These are phyloP conservation scores for Cossypha caffra DNA, from an alignment of 2,797 vertebrate genomes.

Conservation along the genomic window DNA sequence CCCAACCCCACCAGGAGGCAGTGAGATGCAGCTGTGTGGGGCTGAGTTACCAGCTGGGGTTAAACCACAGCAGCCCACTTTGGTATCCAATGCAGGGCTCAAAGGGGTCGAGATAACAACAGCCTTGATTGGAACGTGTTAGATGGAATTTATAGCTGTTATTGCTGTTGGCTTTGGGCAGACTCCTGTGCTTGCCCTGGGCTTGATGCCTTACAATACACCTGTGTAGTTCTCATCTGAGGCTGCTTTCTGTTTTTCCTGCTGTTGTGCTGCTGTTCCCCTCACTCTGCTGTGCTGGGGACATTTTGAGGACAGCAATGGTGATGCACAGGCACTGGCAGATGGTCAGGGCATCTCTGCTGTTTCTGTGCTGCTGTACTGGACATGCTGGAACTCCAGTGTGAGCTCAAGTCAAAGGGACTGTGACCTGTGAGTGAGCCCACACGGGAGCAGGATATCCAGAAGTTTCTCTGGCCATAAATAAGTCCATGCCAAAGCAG, in stretches of 20 bases:
- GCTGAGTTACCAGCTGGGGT: neutral
- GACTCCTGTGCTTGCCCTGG: neutral
- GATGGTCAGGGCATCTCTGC: rapidly evolving
- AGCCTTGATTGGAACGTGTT: neutral
- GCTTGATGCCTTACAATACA: neutral
- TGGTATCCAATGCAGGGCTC: too few species aligned
- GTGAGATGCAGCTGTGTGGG: neutral
- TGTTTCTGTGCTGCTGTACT: neutral
- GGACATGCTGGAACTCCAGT: rapidly evolving
- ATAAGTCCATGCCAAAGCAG: neutral
- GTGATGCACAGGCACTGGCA: neutral
- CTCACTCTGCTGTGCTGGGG: neutral
- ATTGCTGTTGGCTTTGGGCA: neutral
- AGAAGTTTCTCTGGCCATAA: neutral
- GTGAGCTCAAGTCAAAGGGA: rapidly evolving
- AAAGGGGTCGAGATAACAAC: neutral
- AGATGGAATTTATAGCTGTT: neutral
- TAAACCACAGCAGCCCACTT: neutral
- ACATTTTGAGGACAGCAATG: neutral
- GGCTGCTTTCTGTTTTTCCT: neutral
- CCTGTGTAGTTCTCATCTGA: neutral
- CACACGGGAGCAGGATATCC: rapidly evolving
- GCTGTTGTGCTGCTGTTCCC: neutral
- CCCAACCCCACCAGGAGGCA: rapidly evolving
- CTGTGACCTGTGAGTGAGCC: too few species aligned